These are phyloP conservation scores for Dasyurus viverrinus DNA, from an alignment of 2,113 vertebrate species.

Conservation along the genomic window DNA sequence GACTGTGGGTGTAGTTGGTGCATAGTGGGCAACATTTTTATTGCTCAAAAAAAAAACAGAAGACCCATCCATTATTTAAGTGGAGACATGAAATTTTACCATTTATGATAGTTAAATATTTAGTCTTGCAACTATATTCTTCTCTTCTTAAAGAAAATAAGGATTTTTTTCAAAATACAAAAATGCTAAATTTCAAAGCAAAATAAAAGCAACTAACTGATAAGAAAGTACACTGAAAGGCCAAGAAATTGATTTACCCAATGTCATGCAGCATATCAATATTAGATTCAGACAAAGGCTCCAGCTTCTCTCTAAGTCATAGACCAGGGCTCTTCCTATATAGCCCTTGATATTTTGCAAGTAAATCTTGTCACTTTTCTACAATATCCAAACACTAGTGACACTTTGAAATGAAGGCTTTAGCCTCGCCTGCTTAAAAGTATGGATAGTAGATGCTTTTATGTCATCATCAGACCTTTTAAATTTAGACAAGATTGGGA, in stretches of 20 bases:
- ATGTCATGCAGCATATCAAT: neutral
- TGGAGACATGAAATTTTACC: neutral
- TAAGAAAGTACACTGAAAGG: neutral
- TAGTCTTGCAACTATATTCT: neutral
- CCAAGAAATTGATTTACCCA: neutral
- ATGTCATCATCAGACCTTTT: constrained; percentile 55
- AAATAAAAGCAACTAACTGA: too few relatives aligned
- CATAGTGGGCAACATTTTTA: neutral
- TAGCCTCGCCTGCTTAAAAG: neutral
- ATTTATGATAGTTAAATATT: neutral
- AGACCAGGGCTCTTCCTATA: neutral
- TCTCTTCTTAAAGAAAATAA: constrained; percentile 3
- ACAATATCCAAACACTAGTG: neutral
- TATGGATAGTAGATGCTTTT: neutral
- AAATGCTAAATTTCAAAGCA: neutral
- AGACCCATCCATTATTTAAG: neutral
- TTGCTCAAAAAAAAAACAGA: neutral
- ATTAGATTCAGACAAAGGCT: neutral
- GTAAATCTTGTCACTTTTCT: neutral
- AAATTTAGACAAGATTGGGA: constrained; percentile 68
- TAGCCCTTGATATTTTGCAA: neutral
- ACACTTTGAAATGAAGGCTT: neutral
- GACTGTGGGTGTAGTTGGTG: neutral
- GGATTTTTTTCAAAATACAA: neutral
- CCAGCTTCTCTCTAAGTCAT: neutral